A percentile compares a stretch with the other conserved stretches of the same genome.
phyloP scores from a whole-genome alignment of 2,113 vertebrate genomes.

The Ageneiosus marmoratus region DNA sequence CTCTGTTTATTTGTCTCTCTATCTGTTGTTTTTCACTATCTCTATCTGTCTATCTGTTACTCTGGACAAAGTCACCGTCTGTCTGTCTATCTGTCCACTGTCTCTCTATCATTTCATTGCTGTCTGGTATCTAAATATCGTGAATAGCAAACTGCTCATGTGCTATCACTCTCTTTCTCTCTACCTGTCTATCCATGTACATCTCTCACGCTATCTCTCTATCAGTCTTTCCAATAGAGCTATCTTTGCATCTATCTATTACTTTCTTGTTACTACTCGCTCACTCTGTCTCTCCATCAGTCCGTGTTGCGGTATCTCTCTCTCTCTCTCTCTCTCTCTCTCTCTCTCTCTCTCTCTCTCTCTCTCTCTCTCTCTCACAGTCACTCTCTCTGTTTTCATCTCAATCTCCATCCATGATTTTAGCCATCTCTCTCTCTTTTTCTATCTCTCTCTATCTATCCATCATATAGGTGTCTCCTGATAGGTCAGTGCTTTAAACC shows the following conservation, averaged over 20 bases:
- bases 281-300: neutral
- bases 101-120: neutral
- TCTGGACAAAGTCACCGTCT: neutral
- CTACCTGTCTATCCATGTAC: neutral
- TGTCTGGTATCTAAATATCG: neutral
- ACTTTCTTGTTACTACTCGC: neutral
- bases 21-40: neutral
- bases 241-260: neutral
- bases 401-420: neutral
- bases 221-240: neutral
- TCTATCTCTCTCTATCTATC: neutral
- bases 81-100: neutral
- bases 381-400: neutral
- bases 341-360: neutral
- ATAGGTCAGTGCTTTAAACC: neutral
- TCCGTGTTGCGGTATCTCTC: neutral
- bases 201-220: neutral
- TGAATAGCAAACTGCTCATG: no score
- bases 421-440: neutral
- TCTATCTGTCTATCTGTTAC: neutral
- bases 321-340: neutral
- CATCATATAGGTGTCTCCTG: neutral
- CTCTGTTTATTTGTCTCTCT: neutral
- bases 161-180: no score
- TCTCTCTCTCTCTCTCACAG: neutral